These are phyloP conservation scores for Rapana venosa DNA, from an alignment of 2,888 invertebrate genomes.

Conservation along the genomic window DNA sequence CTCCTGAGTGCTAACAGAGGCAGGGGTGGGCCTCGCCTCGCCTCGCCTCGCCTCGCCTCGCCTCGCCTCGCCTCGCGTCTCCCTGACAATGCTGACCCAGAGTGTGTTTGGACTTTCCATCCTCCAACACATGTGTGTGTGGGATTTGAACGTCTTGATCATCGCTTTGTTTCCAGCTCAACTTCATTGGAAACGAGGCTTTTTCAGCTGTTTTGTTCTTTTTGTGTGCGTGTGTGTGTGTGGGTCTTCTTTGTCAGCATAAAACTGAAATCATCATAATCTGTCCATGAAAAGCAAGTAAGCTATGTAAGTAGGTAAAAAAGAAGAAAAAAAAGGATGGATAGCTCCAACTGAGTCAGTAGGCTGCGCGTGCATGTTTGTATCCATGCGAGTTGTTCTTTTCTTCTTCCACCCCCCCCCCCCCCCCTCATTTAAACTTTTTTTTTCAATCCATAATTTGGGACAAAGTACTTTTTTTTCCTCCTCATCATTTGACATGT, in stretches of 20 bases:
- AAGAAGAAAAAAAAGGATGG: neutral
- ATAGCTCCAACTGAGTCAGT: neutral
- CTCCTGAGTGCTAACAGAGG: slow-evolving; percentile 7
- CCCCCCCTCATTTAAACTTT: neutral
- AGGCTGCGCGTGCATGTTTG: neutral
- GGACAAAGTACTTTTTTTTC: neutral
- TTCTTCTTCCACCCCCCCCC: too few relatives aligned
- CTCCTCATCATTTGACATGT: neutral
- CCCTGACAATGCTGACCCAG: neutral
- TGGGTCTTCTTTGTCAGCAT: neutral
- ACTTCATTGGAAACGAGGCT: neutral
- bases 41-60: neutral
- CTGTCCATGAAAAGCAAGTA: too few relatives aligned
- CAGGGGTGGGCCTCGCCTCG: neutral
- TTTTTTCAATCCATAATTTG: neutral
- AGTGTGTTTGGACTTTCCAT: neutral
- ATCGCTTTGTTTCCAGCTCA: slow-evolving; percentile 1
- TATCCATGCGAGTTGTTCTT: neutral
- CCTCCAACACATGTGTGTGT: neutral
- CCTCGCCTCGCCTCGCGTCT: neutral
- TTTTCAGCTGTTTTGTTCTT: neutral
- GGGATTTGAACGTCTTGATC: neutral
- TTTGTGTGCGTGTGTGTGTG: too few relatives aligned
- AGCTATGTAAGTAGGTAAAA: too few relatives aligned
- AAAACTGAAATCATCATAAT: too few relatives aligned